Percentiles rank a stretch among this genome's conserved stretches.
Evolutionary conservation across 2,113 vertebrate genomes (phyloP).

Genomic region (Aphyosemion australe): DNA sequence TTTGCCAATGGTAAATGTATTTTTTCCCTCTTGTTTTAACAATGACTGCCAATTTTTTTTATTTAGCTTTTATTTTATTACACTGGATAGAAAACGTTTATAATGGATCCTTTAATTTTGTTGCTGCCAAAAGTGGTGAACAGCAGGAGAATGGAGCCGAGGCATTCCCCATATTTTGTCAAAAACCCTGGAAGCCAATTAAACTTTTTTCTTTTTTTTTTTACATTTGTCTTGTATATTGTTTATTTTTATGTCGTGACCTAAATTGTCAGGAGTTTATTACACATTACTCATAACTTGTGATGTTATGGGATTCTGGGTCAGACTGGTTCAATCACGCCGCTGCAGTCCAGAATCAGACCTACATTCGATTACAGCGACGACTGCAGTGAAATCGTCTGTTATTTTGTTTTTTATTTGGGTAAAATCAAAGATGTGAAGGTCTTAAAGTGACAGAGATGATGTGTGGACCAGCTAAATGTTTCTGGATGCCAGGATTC

Average conservation of each 20-base stretch:
- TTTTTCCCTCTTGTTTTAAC: conserved; percentile 47
- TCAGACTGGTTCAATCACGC: no score
- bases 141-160: conserved; percentile 38
- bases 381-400: conserved; percentile 12
- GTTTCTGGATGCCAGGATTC: conserved; percentile 26
- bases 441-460: conserved; percentile 32
- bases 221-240: conserved; percentile 43
- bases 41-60: conserved; percentile 70
- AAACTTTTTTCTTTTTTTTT: conserved; percentile 19
- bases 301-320: conserved; percentile 20
- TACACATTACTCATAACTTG: conserved; percentile 51
- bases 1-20: conserved; percentile 64
- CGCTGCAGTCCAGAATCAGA: conserved; percentile 19
- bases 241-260: conserved; percentile 54
- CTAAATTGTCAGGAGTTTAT: conserved; percentile 27
- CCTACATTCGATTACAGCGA: conserved; percentile 21
- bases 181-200: conserved; percentile 38
- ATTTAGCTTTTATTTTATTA: conserved; percentile 52
- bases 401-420: conserved; percentile 46
- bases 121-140: conserved; percentile 71
- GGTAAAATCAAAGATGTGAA: conserved; percentile 39
- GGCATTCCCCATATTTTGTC: conserved; percentile 31
- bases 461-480: conserved; percentile 32
- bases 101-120: conserved; percentile 62
- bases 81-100: conserved; percentile 54